These are phyloP conservation scores for Cerceris rybyensis DNA, from an alignment of 2,888 invertebrate genomes.

Conservation along the genomic window DNA sequence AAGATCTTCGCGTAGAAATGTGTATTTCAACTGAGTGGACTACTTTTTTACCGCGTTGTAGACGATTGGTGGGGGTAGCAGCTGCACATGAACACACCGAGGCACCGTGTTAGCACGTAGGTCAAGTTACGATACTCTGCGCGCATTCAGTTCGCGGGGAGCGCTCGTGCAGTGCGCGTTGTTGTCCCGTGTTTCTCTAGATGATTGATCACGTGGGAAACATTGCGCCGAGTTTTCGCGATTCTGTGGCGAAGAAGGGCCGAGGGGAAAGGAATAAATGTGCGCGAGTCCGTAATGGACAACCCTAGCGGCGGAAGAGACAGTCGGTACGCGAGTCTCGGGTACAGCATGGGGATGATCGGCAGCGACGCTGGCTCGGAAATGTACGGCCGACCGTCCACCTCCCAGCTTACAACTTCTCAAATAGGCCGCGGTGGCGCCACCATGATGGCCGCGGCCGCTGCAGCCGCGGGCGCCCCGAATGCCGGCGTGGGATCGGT, in stretches of 20 bases:
- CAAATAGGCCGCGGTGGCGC: conserved; percentile 81
- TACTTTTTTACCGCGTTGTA: conserved; percentile 69
- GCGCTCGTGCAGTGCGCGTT: conserved; percentile 76
- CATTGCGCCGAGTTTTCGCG: conserved; percentile 82
- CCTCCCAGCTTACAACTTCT: conserved; percentile 76
- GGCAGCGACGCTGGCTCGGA: conserved; percentile 90
- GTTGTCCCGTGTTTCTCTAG: conserved; percentile 72
- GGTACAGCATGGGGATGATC: conserved; percentile 93
- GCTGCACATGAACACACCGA: conserved; percentile 67
- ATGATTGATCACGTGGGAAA: conserved; percentile 78
- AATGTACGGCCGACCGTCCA: conserved; percentile 86
- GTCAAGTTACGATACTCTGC: conserved; percentile 81
- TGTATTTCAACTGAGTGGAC: conserved; percentile 53
- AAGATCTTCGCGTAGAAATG: conserved; percentile 10
- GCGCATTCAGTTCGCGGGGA: conserved; percentile 77
- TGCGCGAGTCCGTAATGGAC: conserved; percentile 86
- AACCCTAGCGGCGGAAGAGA: conserved; percentile 94
- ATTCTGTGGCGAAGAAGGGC: conserved; percentile 82
- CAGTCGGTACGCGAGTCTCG: conserved; percentile 92
- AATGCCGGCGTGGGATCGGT: conserved; percentile 77
- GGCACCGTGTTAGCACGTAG: conserved; percentile 79
- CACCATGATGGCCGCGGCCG: conserved; percentile 79
- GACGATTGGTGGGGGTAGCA: conserved; percentile 67
- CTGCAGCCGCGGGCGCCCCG: conserved; percentile 64
- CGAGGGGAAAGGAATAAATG: conserved; percentile 77